Percentiles rank a stretch among this genome's conserved stretches.
phyloP scores from a whole-genome alignment of 2,797 vertebrate genomes.

The Lagorchestes hirsutus region DNA sequence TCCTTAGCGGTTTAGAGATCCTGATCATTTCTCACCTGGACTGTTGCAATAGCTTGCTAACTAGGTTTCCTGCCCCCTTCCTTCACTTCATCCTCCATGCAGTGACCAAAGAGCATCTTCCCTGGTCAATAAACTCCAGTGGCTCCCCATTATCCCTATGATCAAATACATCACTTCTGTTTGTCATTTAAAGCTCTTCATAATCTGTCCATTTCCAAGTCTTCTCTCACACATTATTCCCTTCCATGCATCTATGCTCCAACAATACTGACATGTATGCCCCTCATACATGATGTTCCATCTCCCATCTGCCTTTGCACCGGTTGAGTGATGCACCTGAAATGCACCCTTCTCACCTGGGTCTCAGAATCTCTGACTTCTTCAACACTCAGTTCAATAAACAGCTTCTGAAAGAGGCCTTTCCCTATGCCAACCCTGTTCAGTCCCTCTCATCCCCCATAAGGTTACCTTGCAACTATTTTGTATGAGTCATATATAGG shows the following conservation, averaged over 20 bases:
- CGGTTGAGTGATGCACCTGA: not conserved
- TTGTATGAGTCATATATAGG: not conserved
- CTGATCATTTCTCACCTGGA: not conserved
- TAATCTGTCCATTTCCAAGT: not conserved
- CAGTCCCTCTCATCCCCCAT: not conserved
- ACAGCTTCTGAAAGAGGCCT: not conserved
- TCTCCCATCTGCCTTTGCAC: not conserved
- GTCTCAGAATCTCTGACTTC: not conserved
- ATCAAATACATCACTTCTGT: not conserved
- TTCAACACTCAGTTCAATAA: not conserved
- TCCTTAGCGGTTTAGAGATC: not conserved
- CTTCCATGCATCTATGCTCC: not conserved
- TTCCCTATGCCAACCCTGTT: not conserved
- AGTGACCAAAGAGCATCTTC: not conserved
- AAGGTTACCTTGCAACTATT: not conserved
- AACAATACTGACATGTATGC: not conserved
- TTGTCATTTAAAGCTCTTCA: not conserved
- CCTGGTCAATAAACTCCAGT: not conserved
- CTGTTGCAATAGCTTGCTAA: not conserved
- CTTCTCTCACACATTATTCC: not conserved
- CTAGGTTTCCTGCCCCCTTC: not conserved
- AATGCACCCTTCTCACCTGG: not conserved
- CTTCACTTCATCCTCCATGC: not conserved
- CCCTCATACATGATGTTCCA: not conserved
- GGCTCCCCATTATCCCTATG: not conserved